Conservation (phyloP, 2,888 invertebrate genomes). For the Corythucha ciliata region DNA sequence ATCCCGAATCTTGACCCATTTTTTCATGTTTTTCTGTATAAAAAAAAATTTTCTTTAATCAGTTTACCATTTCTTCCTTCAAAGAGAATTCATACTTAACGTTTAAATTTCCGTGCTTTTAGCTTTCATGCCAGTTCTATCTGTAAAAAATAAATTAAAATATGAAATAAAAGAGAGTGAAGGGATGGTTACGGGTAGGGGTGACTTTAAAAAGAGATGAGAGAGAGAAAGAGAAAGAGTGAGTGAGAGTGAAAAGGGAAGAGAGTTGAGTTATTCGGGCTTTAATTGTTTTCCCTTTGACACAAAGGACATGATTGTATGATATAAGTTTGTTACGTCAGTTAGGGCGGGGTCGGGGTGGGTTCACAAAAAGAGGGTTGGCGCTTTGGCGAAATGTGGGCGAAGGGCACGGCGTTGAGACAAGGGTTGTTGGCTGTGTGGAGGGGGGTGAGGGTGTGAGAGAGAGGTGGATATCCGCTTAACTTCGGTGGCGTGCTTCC, state of each 20-base stretch:
- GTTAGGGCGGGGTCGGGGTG: constrained; percentile 36
- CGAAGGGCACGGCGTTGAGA: constrained; percentile 38
- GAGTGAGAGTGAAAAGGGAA: constrained; percentile 40
- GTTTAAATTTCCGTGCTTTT: too few relatives aligned
- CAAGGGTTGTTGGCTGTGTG: not conserved
- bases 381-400: constrained; percentile 35
- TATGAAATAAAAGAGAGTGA: not conserved
- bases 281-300: constrained; percentile 34
- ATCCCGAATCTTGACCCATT: too few relatives aligned
- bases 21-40: too few relatives aligned
- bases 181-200: not conserved
- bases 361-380: too few relatives aligned
- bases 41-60: too few relatives aligned
- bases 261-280: constrained; percentile 32
- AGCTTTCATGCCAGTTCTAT: too few relatives aligned
- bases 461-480: constrained; percentile 40
- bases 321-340: constrained; percentile 37
- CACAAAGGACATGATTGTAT: constrained; percentile 34
- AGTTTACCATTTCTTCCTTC: too few relatives aligned
- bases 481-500: constrained; percentile 32
- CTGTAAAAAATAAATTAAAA: not conserved
- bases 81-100: too few relatives aligned
- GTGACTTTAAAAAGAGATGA: constrained; percentile 24
- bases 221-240: constrained; percentile 23
- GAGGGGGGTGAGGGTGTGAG: constrained; percentile 37